These are phyloP conservation scores for Salvelinus alpinus DNA, from an alignment of 2,113 vertebrate genomes.

Conservation along the genomic window DNA sequence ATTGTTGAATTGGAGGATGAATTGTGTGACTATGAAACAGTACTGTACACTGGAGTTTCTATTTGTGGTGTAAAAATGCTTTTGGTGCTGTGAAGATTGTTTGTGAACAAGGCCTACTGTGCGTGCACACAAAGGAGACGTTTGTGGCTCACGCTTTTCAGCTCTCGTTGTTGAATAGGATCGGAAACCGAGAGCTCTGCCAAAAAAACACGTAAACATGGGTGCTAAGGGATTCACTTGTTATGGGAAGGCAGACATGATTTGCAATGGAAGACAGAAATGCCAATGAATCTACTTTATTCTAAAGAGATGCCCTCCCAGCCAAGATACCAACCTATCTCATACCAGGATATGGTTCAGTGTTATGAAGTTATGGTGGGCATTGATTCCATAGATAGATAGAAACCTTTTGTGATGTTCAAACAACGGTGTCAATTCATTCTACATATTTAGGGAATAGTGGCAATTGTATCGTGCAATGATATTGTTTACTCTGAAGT, in stretches of 20 bases:
- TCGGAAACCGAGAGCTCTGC: neutral
- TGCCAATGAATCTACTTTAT: neutral
- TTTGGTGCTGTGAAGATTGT: neutral
- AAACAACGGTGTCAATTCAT: neutral
- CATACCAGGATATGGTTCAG: neutral
- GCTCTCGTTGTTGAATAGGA: neutral
- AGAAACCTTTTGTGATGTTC: neutral
- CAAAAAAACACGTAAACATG: neutral
- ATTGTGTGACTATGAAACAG: constrained; percentile 3
- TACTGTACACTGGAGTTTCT: constrained; percentile 8
- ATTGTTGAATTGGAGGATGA: constrained; percentile 56
- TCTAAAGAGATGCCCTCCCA: neutral
- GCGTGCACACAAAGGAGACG: neutral
- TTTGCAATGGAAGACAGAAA: neutral
- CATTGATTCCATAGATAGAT: neutral
- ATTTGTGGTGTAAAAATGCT: constrained; percentile 25
- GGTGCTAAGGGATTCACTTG: neutral
- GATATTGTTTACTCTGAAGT: constrained; percentile 5
- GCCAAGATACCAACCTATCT: neutral
- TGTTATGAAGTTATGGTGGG: neutral
- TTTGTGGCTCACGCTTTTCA: neutral
- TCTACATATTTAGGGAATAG: neutral
- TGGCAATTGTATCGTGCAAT: constrained; percentile 12
- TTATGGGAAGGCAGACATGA: neutral
- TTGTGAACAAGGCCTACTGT: neutral